Percentiles rank a stretch among this genome's conserved stretches.
Evolutionary conservation across 2,888 invertebrate genomes (phyloP).

Genomic region (Drosophila mayaguana): DNA sequence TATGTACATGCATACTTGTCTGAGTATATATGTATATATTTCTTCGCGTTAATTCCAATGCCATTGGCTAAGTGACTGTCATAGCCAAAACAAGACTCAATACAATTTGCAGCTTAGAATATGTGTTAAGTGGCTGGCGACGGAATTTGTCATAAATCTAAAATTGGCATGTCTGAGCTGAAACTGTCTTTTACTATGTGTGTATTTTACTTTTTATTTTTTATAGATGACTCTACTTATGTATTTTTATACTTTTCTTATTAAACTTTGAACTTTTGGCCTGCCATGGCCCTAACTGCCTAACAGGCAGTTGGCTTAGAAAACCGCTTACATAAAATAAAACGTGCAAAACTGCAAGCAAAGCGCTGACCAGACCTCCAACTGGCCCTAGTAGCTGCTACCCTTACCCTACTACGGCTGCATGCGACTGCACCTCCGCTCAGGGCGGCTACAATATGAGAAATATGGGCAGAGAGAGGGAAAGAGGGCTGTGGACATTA

Average conservation of each 20-base stretch:
- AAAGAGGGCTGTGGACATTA: conserved; percentile 50
- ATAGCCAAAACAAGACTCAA: conserved; percentile 24
- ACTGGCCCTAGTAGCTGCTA: conserved; percentile 31
- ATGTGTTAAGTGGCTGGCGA: conserved; percentile 57
- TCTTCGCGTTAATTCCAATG: conserved; percentile 47
- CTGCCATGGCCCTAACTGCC: conserved; percentile 62
- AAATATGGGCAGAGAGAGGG: background rate
- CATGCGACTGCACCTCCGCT: background rate
- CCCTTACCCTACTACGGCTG: background rate
- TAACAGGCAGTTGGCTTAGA: conserved; percentile 56
- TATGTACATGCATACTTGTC: background rate
- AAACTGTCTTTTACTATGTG: background rate
- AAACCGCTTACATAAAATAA: conserved; percentile 45
- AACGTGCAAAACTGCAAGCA: conserved; percentile 23
- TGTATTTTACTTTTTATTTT: background rate
- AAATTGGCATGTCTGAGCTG: conserved; percentile 34
- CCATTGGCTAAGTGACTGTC: conserved; percentile 30
- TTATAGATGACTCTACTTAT: too few relatives aligned
- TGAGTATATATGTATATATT: background rate
- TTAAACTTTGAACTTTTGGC: conserved; percentile 43
- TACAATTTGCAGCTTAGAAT: conserved; percentile 44
- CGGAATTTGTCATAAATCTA: conserved; percentile 42
- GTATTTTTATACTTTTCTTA: background rate
- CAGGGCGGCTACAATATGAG: background rate
- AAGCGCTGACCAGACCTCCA: conserved; percentile 67